Conservation (phyloP, 1,140 invertebrate genomes). For the Trachymyrmex cornetzi region DNA sequence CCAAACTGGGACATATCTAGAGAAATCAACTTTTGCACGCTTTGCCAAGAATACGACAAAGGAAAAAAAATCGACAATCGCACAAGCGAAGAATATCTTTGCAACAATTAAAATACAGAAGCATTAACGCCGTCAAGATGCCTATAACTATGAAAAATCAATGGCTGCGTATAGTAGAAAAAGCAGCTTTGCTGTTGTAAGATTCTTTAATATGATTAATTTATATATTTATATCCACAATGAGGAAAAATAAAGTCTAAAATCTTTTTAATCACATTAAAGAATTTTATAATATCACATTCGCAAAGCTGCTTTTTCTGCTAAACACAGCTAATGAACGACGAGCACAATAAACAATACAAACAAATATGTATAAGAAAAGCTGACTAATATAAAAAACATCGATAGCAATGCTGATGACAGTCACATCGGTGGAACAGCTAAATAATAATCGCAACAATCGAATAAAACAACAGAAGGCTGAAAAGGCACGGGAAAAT, state of each 20-base stretch:
- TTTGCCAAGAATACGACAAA: background rate
- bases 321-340: background rate
- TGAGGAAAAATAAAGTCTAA: too few relatives aligned
- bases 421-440: background rate
- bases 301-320: too few relatives aligned
- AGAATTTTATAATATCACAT: too few relatives aligned
- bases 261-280: too few relatives aligned
- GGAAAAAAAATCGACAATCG: too few relatives aligned
- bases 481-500: constrained; percentile 26
- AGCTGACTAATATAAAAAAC: constrained; percentile 42
- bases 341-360: background rate
- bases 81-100: background rate
- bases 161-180: background rate
- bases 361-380: constrained; percentile 40
- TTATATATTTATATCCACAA: too few relatives aligned
- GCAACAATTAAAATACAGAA: constrained; percentile 15
- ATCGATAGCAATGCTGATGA: constrained; percentile 48
- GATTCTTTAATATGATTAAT: too few relatives aligned
- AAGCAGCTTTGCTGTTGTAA: too few relatives aligned
- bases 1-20: constrained; percentile 93
- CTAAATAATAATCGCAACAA: constrained; percentile 55
- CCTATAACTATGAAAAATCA: background rate
- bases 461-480: constrained; percentile 34
- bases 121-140: background rate
- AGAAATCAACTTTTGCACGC: constrained; percentile 53